A percentile compares a stretch with the other conserved stretches of the same genome.
Conservation (phyloP, 2,888 invertebrate genomes). For the Troides helena region DNA sequence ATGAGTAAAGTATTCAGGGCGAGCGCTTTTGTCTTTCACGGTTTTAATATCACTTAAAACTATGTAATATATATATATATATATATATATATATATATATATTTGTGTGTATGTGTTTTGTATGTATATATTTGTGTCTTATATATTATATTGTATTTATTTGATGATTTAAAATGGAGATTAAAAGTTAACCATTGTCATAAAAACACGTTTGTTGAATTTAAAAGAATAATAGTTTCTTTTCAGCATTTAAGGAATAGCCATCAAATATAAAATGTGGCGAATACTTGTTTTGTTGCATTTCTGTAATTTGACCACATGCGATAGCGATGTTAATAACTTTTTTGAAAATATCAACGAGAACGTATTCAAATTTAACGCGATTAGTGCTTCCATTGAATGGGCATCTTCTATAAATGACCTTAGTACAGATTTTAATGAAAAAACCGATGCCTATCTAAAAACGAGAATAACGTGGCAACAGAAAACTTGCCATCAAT, state of each 20-base stretch:
- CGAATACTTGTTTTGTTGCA: slow-evolving; percentile 4
- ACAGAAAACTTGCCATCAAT: slow-evolving; percentile 46
- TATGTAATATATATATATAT: no score
- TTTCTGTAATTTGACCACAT: slow-evolving; percentile 34
- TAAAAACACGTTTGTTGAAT: no score
- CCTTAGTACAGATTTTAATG: slow-evolving; percentile 44
- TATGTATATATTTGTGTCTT: no score
- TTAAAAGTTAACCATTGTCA: no score
- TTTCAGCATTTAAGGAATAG: slow-evolving; percentile 3
- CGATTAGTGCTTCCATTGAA: slow-evolving; percentile 56
- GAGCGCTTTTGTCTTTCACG: background rate
- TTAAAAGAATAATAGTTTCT: background rate
- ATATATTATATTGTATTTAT: no score
- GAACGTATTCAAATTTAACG: slow-evolving; percentile 52
- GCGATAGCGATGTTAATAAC: slow-evolving; percentile 39
- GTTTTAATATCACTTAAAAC: no score
- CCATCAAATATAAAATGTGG: slow-evolving; percentile 5
- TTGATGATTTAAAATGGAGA: no score
- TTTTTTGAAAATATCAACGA: slow-evolving; percentile 58
- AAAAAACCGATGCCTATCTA: slow-evolving; percentile 49
- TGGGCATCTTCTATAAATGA: slow-evolving; percentile 65
- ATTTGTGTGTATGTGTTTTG: no score
- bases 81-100: no score
- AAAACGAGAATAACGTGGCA: slow-evolving; percentile 56
- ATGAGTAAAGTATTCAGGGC: no score